Base-by-base conservation (phyloP, 1,140 invertebrate genomes). In the Papilio dardanus region DNA sequence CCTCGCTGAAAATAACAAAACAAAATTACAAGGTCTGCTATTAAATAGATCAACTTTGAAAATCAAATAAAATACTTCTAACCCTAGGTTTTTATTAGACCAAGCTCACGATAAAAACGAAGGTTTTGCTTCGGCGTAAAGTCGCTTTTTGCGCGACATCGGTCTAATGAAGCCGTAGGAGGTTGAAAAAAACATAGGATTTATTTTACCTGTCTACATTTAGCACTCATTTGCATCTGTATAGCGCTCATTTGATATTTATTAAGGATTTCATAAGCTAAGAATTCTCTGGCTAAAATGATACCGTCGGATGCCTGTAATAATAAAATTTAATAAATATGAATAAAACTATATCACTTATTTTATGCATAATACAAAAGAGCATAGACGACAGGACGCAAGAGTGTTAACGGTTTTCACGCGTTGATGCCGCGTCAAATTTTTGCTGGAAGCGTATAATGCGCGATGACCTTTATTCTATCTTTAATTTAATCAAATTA, bases 301-400 rank as follows among this genome's bases (percentile, higher is more conserved):
- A 85, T 77, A 12, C 77, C 81, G 58, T 85, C 83, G 0, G 81
- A 78, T 35, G 50, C 76, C 83, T 85, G 42, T 76, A 82, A 80
- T 10, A 31, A 33, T 76, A 31, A 31, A 31, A 1, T 33, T 33
- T 66, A 1, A 30, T 16, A 31, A 5, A 0, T 54, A 21, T 21
- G 46, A 1, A 21, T 8, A 42, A 42, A 16, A 12, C 0, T 10
- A 42, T 16, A n/a, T n/a, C n/a, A n/a, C n/a, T n/a, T n/a, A n/a
- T n/a, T n/a, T n/a, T n/a, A n/a, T n/a, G n/a, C n/a, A n/a, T n/a
- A n/a, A n/a, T n/a, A n/a, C n/a, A n/a, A n/a, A n/a, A n/a, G n/a
- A n/a, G n/a, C n/a, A n/a, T n/a, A n/a, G n/a, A n/a, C n/a, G n/a
- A n/a, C n/a, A n/a, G n/a, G n/a, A n/a, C n/a, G n/a, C n/a, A n/a